Base-by-base conservation (phyloP, 2,113 vertebrate genomes). In the Balaeniceps rex region DNA sequence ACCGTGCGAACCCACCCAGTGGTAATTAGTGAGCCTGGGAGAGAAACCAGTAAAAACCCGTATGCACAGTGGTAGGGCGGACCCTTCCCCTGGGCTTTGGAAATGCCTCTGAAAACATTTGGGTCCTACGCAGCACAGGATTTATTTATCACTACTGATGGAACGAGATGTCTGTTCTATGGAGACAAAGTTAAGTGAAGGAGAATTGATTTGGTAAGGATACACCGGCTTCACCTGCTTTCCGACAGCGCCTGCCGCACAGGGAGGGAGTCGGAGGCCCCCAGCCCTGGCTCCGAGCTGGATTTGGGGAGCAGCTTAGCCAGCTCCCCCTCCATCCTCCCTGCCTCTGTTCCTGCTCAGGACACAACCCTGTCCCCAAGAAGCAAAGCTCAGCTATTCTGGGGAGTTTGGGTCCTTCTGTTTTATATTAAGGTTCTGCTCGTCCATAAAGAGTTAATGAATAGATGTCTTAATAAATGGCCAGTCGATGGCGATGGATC, bases 391-490 rank as follows among this genome's bases (percentile, higher is more conserved):
- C 36, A 74, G 8, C 34, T 21, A 3, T n/a, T n/a, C 8, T 6
- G 6, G 23, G 61, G 7, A 25, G 4, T 4, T 0, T 8, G 3
- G 5, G 10, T 18, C 11, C 3, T 42, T n/a, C 25, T 1, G 0
- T 16, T 86, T 77, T 1, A 5, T 4, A 5, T 15, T 7, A 12
- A 71, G 42, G 4, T 5, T 19, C 81, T 21, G 9, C 60, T 68
- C 1, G 0, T 12, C 72, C n/a, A 0, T 0, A 12, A 94, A 72
- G 93, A 82, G 87, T 83, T 89, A 57, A 94, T 22, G 74, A 89
- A 46, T 1, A 14, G 24, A 52, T 18, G 66, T 71, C 66, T 57
- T 47, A 44, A 69, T 3, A 19, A 94, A 49, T 1, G 8, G 46
- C 44, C 19, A 44, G 70, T 58, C 34, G n/a, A 51, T 68, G 85